These are phyloP conservation scores for Odontamblyopus rebecca DNA, from an alignment of 2,797 vertebrate species.

Conservation along the genomic window DNA sequence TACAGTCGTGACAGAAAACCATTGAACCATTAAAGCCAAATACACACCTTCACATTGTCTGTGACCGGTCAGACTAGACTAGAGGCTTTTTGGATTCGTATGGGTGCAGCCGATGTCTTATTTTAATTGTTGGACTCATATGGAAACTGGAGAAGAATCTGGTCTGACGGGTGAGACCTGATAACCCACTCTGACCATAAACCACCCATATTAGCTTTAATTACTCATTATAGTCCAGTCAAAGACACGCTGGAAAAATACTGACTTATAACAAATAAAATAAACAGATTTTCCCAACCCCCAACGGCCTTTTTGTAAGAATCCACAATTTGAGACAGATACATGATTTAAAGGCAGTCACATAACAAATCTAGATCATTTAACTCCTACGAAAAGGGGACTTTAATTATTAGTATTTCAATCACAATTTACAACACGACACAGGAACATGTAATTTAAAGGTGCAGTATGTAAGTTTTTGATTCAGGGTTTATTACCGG, in stretches of 20 bases:
- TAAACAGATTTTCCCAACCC: background rate
- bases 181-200: conserved; percentile 14
- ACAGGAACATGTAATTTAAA: too few species aligned
- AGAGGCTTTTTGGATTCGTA: background rate
- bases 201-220: background rate
- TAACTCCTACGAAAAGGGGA: too few species aligned
- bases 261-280: background rate
- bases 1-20: background rate
- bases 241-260: background rate
- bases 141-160: conserved; percentile 16
- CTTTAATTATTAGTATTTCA: too few species aligned
- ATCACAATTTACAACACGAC: too few species aligned
- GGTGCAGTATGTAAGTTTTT: too few species aligned
- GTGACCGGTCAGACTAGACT: background rate
- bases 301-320: background rate
- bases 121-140: background rate
- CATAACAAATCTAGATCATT: too few species aligned
- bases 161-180: conserved; percentile 14
- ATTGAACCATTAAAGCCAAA: background rate
- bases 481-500: too few species aligned
- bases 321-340: too few species aligned
- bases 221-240: background rate
- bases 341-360: too few species aligned
- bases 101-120: background rate
- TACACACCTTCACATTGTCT: background rate